Conservation (phyloP, 2,888 invertebrate species). For the Tenthredo distinguenda region DNA sequence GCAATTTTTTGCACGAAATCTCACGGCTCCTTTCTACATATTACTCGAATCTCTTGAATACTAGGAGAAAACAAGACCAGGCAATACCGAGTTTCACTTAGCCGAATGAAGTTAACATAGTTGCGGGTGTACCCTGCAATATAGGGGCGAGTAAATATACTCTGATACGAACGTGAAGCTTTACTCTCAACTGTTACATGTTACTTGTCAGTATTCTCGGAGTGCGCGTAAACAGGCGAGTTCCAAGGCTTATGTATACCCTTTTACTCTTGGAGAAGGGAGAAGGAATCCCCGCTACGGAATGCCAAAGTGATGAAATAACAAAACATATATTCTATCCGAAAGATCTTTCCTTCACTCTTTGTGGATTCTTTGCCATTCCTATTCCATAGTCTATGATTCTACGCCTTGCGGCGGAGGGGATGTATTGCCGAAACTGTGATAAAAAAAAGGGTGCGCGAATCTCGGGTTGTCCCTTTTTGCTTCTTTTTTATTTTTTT, state of each 20-base stretch:
- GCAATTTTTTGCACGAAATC: constrained; percentile 15
- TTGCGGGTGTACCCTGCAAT: constrained; percentile 36
- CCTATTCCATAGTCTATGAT: constrained; percentile 19
- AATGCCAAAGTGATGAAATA: constrained; percentile 15
- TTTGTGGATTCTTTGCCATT: constrained; percentile 3
- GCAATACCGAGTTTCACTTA: constrained; percentile 15
- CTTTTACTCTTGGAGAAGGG: neutral
- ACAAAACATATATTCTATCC: constrained; percentile 26
- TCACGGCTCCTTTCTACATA: neutral
- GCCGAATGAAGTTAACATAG: constrained; percentile 47
- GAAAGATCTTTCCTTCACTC: neutral
- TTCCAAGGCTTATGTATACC: neutral
- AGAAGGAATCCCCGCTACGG: neutral
- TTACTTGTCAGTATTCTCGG: constrained; percentile 35
- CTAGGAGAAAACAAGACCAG: neutral
- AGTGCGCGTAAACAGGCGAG: constrained; percentile 18
- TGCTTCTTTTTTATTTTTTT: neutral
- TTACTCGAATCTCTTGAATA: constrained; percentile 26
- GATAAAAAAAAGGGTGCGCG: neutral
- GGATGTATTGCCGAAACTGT: constrained; percentile 7
- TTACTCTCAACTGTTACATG: constrained; percentile 30
- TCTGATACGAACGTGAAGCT: constrained; percentile 17
- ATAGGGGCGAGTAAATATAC: constrained; percentile 34
- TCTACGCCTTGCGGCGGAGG: neutral
- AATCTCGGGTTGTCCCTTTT: neutral